Base-by-base conservation (phyloP, 1,140 invertebrate species). In the Danaus plexippus region DNA sequence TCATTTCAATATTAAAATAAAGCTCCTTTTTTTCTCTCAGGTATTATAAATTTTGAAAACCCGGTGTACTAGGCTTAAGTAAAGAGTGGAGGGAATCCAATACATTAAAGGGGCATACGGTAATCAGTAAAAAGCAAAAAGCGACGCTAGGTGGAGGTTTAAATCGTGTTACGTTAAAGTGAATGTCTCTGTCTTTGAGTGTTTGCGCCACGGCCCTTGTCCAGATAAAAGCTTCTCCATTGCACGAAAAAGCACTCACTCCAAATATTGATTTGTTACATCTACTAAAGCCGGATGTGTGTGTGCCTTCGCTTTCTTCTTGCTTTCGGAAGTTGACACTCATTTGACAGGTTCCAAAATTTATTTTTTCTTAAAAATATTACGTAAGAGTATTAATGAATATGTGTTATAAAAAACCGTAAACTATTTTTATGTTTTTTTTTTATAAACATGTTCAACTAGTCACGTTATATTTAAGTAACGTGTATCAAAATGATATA, bases 191-290 rank as follows among this genome's bases (percentile, higher is more conserved):
- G 77, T 81, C 74, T 75, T 69, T 73, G 75, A 73, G 75, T 86
- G 83, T 86, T 85, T 87, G 81, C 78, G 67, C 73, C 67, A 66
- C 80, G 79, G 73, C 80, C 82, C 75, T 76, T 85, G 83, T 85
- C 83, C 83, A 85, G 81, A 87, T 87, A 87, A 87, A 87, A 87
- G 83, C 78, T 87, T 82, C 80, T 83, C 73, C 71, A 73, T 87
- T 81, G 83, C 83, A 87, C 83, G 83, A 86, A 87, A 87, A 85
- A 87, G 81, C 83, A 87, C 83, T 87, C 79, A 87, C 79, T 71
- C 80, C 73, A 82, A 84, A 85, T 87, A 87, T 87, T 85, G 83
- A 87, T 86, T 83, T 85, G 83, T 84, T 84, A 84, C 81, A 85
- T 77, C 74, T 76, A 69, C 75, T 77, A 81, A 78, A 84, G 77